These are phyloP conservation scores for Chloebia gouldiae DNA, from an alignment of 2,113 vertebrate species.

Conservation along the genomic window DNA sequence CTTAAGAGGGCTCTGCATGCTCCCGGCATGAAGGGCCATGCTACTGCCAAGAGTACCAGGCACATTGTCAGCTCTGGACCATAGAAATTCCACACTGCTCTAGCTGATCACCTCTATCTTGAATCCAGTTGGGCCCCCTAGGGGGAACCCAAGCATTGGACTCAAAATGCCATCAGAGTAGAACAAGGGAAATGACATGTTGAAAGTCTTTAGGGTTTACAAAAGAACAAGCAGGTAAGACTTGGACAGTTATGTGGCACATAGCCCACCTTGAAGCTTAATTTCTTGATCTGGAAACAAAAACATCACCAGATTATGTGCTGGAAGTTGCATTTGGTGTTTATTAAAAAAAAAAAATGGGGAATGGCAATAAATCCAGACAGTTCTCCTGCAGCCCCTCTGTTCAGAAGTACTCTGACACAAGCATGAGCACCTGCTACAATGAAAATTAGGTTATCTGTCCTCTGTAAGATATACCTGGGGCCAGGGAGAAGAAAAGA, in stretches of 20 bases:
- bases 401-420: not conserved
- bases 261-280: not conserved
- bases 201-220: not conserved
- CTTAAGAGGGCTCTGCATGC: not conserved
- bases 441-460: not conserved
- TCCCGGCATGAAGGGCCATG: not conserved
- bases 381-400: not conserved
- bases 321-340: not conserved
- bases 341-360: not conserved
- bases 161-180: not conserved
- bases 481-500: not conserved
- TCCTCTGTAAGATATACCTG: not conserved
- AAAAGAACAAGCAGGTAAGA: not conserved
- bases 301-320: not conserved
- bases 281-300: not conserved
- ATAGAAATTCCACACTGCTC: not conserved
- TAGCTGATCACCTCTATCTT: not conserved
- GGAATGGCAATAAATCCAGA: not conserved
- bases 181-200: not conserved
- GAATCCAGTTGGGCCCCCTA: accelerated
- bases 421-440: not conserved
- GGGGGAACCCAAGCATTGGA: not conserved
- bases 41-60: accelerated
- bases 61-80: not conserved
- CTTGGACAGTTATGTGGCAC: not conserved